Evolutionary conservation across 2,888 invertebrate genomes (phyloP), one percentile per base, ranked within the genome.

Genomic region (Lasioglossum villosulum): DNA sequence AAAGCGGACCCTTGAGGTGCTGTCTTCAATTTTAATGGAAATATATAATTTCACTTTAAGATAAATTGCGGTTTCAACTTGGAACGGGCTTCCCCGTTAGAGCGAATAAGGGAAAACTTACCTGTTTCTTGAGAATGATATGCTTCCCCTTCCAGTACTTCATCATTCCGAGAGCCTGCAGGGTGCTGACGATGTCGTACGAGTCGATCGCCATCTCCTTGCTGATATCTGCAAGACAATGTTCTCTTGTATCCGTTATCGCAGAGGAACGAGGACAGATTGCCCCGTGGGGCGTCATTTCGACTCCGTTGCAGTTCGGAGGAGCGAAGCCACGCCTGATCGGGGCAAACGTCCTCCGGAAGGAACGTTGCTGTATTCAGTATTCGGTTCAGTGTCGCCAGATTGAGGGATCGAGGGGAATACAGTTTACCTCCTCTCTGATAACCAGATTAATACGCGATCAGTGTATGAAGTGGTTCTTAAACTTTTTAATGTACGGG

Each of bases 81-180:
- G 37, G 4, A 37, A 37, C 5, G n/a, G n/a, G n/a, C n/a, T n/a
- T n/a, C n/a, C n/a, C n/a, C n/a, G n/a, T n/a, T n/a, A n/a, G 75
- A 87, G 73, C 45, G 70, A 34, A 80, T 5, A 5, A 14, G 2
- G 16, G 4, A n/a, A 52, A 71, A 89, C 95, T 94, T 92, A 98
- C 98, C 97, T 98, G 98, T 95, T 98, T 98, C 95, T 98, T 99
- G 78, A 99, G 96, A 76, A 99, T 98, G 92, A 99, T 98, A 95
- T 99, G 99, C 95, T 99, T 99, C 85, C 99, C 99, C 95, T 99
- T 99, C 99, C 99, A 99, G 95, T 99, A 99, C 95, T 99, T 99
- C 97, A 99, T 98, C 97, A 99, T 98, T 12, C 99, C 99, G 89
- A 99, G 96, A 30, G 99, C 98, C 94, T 99, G 99, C 68, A 99